Evolutionary conservation across 2,113 vertebrate genomes (phyloP).

Genomic region (Suncus etruscus): DNA sequence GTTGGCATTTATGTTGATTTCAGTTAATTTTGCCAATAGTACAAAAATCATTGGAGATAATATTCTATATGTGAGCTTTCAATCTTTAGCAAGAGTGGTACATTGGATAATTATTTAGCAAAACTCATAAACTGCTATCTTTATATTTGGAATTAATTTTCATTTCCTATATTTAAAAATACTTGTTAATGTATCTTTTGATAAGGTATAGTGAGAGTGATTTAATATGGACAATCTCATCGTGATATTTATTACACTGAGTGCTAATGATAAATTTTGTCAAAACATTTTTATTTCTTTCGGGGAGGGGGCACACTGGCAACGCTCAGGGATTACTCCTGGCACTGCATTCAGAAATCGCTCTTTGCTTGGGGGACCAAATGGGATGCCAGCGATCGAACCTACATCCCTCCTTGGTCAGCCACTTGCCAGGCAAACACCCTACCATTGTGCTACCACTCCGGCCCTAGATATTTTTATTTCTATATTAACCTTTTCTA

Average conservation of each 20-base stretch:
- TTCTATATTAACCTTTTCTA: neutral
- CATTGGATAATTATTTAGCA: neutral
- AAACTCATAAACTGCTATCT: neutral
- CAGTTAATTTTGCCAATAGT: neutral
- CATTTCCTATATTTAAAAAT: neutral
- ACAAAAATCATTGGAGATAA: neutral
- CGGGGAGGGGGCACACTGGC: no score
- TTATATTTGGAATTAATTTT: neutral
- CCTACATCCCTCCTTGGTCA: no score
- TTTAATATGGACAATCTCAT: conserved; percentile 43
- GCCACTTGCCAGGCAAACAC: no score
- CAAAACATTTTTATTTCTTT: conserved; percentile 24
- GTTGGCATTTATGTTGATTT: neutral
- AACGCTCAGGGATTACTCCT: no score
- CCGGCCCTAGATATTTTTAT: neutral
- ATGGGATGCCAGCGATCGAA: no score
- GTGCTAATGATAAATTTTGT: conserved; percentile 38
- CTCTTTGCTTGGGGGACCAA: no score
- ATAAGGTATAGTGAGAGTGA: conserved; percentile 38
- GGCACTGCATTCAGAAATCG: no score
- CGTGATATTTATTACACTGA: neutral
- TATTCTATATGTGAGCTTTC: neutral
- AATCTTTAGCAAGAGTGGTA: neutral
- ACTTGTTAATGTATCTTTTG: conserved; percentile 4
- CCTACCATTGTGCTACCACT: no score